Evolutionary conservation across 2,888 invertebrate species (phyloP).

Genomic region (Esperia sulphurella): DNA sequence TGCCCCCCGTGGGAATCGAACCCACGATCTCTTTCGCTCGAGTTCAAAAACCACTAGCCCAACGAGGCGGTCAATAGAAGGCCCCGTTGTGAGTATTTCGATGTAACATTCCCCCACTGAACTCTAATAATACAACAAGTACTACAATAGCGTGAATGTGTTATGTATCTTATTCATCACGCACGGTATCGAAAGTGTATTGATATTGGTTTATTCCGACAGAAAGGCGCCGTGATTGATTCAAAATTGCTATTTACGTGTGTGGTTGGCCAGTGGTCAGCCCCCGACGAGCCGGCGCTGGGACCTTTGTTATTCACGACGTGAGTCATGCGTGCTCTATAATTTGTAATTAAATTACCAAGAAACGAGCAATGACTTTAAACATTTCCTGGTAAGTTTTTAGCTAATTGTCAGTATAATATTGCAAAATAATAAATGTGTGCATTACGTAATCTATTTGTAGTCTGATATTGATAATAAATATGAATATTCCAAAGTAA

Average conservation of each 20-base stretch:
- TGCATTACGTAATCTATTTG: neutral
- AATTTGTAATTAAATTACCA: constrained; percentile 60
- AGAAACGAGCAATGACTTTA: constrained; percentile 48
- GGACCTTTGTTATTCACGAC: constrained; percentile 41
- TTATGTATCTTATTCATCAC: constrained; percentile 11
- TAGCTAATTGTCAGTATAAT: constrained; percentile 13
- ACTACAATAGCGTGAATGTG: constrained; percentile 28
- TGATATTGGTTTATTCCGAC: constrained; percentile 15
- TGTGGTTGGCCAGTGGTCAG: constrained; percentile 39
- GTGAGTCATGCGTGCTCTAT: constrained; percentile 56
- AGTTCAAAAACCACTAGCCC: too few relatives aligned
- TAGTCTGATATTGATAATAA: neutral
- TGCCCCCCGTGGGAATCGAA: too few relatives aligned
- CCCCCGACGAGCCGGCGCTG: constrained; percentile 26
- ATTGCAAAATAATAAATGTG: constrained; percentile 10
- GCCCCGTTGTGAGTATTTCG: neutral
- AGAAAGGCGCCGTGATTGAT: constrained; percentile 39
- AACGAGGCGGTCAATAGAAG: too few relatives aligned
- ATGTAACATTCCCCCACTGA: neutral
- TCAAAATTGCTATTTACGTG: constrained; percentile 59
- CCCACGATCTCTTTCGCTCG: too few relatives aligned
- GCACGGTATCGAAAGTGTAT: constrained; percentile 29
- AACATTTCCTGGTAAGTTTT: constrained; percentile 27
- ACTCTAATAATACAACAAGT: constrained; percentile 6
- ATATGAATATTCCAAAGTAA: too few relatives aligned